Evolutionary conservation across 2,797 vertebrate genomes (phyloP), one percentile per base, ranked within the genome.

Genomic region (Cryptoblepharus egeriae): DNA sequence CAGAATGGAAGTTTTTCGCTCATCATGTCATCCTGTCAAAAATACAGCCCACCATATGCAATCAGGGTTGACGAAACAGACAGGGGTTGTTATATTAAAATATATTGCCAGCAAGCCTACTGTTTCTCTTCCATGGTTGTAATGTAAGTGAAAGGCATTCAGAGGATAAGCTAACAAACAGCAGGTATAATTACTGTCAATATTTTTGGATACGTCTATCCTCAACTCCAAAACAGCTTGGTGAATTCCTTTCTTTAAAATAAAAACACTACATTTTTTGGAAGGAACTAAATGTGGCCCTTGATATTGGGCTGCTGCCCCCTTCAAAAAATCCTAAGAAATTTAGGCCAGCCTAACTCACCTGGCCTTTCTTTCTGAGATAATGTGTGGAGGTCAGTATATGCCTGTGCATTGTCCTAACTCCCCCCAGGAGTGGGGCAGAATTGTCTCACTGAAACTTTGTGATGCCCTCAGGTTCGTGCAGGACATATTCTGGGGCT

Each of bases 21-120:
- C 16, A n/a, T 77, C 49, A n/a, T 82, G 69, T 71, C 74, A 75
- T 73, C 65, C 60, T 90, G 79, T 90, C 88, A 87, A 83, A 83
- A n/a, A 82, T 73, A 3, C 13, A 6, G 80, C 75, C 77, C 64
- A 63, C 86, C 61, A 65, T 32, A 7, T 73, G 3, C 6, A 11
- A 30, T 16, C 81, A 12, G 11, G 58, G 55, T 58, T 65, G 0
- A 0, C 57, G 71, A 77, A 87, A 80, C 1, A 82, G 72, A 65
- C 58, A 70, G 69, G 28, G 73, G 61, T 28, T 60, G 22, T 64
- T 70, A 39, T 15, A 28, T 1, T 77, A 61, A 85, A 87, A 74
- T 20, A 42, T 10, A 75, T 39, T 5, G 5, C 42, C 49, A 60
- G 26, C 80, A 83, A 81, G 0, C 1, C 0, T 35, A 32, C 55